Conservation (phyloP, 2,888 invertebrate species). For the Heteromurus nitidus region DNA sequence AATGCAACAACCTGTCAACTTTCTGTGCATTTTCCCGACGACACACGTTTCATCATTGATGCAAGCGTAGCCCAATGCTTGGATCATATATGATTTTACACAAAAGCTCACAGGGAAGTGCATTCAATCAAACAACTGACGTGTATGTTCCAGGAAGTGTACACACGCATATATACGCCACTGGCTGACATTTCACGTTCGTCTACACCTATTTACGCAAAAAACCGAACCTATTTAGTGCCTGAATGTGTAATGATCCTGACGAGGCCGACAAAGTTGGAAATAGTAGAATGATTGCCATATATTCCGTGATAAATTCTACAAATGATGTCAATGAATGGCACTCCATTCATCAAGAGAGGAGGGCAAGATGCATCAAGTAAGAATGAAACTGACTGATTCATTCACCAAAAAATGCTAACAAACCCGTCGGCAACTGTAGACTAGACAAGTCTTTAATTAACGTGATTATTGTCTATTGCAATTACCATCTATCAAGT, state of each 20-base stretch:
- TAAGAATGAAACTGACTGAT: no score
- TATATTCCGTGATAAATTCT: neutral
- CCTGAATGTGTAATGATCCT: neutral
- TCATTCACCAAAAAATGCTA: no score
- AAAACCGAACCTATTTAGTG: no score
- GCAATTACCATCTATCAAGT: conserved; percentile 42
- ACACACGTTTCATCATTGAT: neutral
- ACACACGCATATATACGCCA: no score
- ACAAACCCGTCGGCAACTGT: no score
- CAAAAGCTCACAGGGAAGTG: neutral
- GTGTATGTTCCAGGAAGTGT: no score
- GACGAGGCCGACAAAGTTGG: neutral
- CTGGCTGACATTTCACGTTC: no score
- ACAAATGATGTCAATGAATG: neutral
- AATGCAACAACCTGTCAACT: conserved; percentile 14
- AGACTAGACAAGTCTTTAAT: conserved; percentile 25
- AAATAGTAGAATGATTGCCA: neutral
- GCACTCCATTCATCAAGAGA: conserved; percentile 2
- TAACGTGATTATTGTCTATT: conserved; percentile 42
- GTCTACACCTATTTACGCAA: no score
- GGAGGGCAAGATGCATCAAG: no score
- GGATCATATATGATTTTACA: no score
- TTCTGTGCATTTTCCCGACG: neutral
- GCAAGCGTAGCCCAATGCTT: neutral
- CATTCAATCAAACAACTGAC: neutral